Base-by-base conservation (phyloP, 64 coral and sea anemone genomes). In the Anthopleura sola region DNA sequence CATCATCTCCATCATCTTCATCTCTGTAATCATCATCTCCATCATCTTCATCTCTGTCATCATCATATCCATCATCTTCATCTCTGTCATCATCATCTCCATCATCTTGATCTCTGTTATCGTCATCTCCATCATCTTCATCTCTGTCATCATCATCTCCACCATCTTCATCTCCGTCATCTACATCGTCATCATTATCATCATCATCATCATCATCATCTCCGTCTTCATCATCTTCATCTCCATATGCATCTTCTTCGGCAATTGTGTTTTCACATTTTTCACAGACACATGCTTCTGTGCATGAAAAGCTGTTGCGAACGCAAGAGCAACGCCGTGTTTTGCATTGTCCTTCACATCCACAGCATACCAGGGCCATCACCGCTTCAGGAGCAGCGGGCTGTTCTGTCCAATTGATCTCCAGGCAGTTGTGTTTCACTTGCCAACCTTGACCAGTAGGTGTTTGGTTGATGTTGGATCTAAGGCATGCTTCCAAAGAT, bases 321-420 rank as follows among this genome's bases (percentile, higher is more conserved):
- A 84, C 62, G 83, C 58, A 84, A 66, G 81, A 90, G 38, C 81
- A 90, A 54, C 80, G 81, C 47, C 49, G 82, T 24, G 81, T 84
- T 84, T 83, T 55, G 58, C 60, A 84, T 56, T 86, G 56, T 54
- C 69, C 71, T 75, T 75, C 14, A 46, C 88, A 90, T 75, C 88
- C 53, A 75, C 88, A 84, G 53, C 60, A 83, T 32, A 84, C 81
- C 53, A 85, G 28, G 37, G 66, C 83, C 82, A 91, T 85, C 75
- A 91, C 83, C 29, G 68, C 53, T 56, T 91, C 83, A 47, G 55
- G 83, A 85, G 83, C 83, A 60, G 83, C 83, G 74, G 84, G 46
- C 75, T 58, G 84, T 49, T 82, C 55, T 33, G 84, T 90, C 79
- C 92, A 90, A 39, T 90, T 36, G 40, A 94, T 87, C 71, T 76